phyloP scores from a whole-genome alignment of 2,113 vertebrate species.

The Accipiter cooperii region DNA sequence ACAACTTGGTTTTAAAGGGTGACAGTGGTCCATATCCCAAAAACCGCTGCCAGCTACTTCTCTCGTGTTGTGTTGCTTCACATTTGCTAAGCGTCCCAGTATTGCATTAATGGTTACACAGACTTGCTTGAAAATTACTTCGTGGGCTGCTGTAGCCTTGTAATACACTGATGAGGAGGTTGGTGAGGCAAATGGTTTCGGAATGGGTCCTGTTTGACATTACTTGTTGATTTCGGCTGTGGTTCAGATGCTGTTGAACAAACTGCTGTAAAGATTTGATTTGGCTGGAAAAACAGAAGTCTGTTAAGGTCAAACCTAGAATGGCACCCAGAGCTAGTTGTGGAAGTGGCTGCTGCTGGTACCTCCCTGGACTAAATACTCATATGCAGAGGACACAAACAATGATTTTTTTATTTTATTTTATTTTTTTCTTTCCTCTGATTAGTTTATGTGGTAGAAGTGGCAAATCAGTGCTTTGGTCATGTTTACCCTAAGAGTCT shows the following conservation, averaged over 20 bases:
- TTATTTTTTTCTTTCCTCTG: not conserved
- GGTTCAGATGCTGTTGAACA: not conserved
- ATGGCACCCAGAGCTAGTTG: not conserved
- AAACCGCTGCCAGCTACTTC: not conserved
- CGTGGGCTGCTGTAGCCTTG: not conserved
- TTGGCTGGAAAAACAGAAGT: not conserved
- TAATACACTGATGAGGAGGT: not conserved
- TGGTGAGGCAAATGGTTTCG: not conserved
- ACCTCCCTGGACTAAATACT: not conserved
- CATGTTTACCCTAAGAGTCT: not conserved
- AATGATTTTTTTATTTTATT: not conserved
- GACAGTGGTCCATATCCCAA: not conserved
- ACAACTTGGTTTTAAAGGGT: not conserved
- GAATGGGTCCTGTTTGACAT: not conserved
- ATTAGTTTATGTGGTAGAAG: not conserved
- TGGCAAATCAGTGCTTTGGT: not conserved
- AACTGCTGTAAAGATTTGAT: not conserved
- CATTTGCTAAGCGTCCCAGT: accelerated
- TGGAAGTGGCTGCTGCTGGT: not conserved
- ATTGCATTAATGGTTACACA: not conserved
- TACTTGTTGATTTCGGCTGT: not conserved
- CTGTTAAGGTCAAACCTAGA: not conserved
- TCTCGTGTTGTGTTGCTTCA: not conserved
- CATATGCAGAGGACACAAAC: not conserved
- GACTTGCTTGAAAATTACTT: not conserved